Evolutionary conservation across 2,888 invertebrate genomes (phyloP).

Genomic region (Lasioglossum malachurum): DNA sequence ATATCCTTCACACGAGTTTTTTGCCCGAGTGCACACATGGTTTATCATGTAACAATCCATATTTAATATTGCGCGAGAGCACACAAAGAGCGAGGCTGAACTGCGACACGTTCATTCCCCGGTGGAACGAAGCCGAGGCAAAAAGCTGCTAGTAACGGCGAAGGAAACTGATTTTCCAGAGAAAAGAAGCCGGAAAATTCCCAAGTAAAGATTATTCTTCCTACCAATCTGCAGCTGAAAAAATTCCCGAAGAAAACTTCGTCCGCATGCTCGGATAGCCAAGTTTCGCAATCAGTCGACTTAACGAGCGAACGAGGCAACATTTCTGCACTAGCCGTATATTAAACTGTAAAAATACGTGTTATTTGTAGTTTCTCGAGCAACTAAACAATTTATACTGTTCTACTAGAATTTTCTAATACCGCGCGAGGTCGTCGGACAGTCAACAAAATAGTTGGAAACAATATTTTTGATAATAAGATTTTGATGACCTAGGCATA

Average conservation of each 20-base stretch:
- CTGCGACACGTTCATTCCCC: neutral
- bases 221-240: neutral
- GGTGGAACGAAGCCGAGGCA: neutral
- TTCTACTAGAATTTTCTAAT: neutral
- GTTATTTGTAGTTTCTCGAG: neutral
- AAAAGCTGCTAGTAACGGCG: neutral
- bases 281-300: conserved; percentile 20
- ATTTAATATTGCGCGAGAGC: neutral
- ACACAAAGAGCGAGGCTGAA: neutral
- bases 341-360: neutral
- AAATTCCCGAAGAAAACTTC: neutral
- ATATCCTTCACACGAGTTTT: neutral
- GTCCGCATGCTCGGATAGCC: neutral
- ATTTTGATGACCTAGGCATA: too few species aligned
- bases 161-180: neutral
- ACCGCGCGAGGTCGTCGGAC: neutral
- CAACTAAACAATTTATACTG: neutral
- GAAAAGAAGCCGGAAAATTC: neutral
- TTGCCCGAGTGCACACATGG: neutral
- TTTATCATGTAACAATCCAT: neutral
- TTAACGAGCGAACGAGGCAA: neutral
- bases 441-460: too few species aligned
- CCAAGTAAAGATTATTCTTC: conserved; percentile 11
- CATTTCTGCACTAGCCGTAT: neutral
- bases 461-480: too few species aligned